Evolutionary conservation across 2,797 vertebrate species (phyloP).

Genomic region (Takifugu ocellatus): DNA sequence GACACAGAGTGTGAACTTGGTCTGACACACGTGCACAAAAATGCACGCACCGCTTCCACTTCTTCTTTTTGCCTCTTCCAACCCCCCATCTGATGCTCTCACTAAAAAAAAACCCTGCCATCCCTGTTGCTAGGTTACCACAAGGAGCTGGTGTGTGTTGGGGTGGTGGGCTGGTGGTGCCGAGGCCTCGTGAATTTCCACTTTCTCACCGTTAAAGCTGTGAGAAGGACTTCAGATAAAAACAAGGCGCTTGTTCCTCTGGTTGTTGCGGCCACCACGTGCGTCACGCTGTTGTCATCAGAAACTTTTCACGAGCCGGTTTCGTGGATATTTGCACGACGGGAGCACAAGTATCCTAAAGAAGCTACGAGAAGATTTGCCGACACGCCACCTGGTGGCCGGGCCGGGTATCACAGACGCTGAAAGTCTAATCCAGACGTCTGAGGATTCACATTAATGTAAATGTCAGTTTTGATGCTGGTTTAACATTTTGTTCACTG

Average conservation of each 20-base stretch:
- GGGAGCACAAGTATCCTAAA: no score
- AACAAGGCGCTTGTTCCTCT: no score
- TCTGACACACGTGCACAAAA: conserved; percentile 14
- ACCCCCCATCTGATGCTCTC: conserved; percentile 42
- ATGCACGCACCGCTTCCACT: conserved; percentile 24
- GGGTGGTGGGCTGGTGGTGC: conserved; percentile 19
- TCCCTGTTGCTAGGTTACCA: conserved; percentile 76
- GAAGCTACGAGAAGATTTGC: no score
- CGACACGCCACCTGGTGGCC: background rate
- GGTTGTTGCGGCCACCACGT: no score
- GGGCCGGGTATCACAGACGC: rapidly evolving
- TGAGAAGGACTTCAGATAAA: conserved; percentile 14
- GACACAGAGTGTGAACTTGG: conserved; percentile 65
- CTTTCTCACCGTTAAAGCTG: conserved; percentile 38
- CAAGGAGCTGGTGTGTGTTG: conserved; percentile 52
- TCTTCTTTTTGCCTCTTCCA: conserved; percentile 40
- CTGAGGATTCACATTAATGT: no score
- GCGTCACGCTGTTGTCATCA: no score
- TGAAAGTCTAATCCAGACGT: no score
- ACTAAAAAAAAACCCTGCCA: conserved; percentile 50
- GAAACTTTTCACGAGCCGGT: no score
- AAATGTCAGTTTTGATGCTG: no score
- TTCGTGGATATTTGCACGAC: background rate
- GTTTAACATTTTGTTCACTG: no score
- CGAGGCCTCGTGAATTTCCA: conserved; percentile 36